Evolutionary conservation across 2,888 invertebrate species (phyloP), one percentile per base, ranked within the genome.

Genomic region (Leuctra nigra): DNA sequence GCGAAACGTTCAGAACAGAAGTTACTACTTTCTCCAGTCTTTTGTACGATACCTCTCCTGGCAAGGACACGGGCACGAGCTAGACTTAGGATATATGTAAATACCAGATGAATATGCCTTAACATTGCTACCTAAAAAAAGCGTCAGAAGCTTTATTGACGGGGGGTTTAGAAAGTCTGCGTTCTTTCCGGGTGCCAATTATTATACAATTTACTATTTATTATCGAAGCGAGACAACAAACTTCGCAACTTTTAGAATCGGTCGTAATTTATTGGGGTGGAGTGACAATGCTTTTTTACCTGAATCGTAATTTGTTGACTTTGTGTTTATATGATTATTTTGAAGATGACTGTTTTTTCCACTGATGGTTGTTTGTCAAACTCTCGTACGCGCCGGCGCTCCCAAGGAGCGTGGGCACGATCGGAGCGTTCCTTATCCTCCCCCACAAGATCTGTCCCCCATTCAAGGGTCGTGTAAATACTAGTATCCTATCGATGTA

Each of bases 1-100:
- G 86, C 86, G 85, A 86, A 86, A 86, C 86, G 82, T 85, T 82
- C 85, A 86, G 86, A 86, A 86, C 86, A 86, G 84, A n/a, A 41
- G 41, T 18, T 41, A 41, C 41, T n/a, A 41, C 41, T 18, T 41
- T 41, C 18, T 18, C 41, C 41, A 41, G n/a, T 36, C 36, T 36
- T 36, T 36, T 36, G 36, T 36, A 36, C 16, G 36, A 36, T 16
- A n/a, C 16, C 13, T n/a, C n/a, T n/a, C n/a, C 36, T 36, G n/a
- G 36, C 36, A 14, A n/a, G 36, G 13, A n/a, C 36, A 36, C 13
- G 41, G 18, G 41, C 20, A 11, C 41, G 41, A 16, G 41, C 41
- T 41, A 41, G 20, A 41, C n/a, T 20, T 41, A 41, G 41, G 16
- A 20, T 41, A 16, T 36, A 36, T 36, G 36, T 36, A 41, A 41